Base-by-base conservation (phyloP, 1,140 invertebrate genomes). In the Eufriesea mexicana region DNA sequence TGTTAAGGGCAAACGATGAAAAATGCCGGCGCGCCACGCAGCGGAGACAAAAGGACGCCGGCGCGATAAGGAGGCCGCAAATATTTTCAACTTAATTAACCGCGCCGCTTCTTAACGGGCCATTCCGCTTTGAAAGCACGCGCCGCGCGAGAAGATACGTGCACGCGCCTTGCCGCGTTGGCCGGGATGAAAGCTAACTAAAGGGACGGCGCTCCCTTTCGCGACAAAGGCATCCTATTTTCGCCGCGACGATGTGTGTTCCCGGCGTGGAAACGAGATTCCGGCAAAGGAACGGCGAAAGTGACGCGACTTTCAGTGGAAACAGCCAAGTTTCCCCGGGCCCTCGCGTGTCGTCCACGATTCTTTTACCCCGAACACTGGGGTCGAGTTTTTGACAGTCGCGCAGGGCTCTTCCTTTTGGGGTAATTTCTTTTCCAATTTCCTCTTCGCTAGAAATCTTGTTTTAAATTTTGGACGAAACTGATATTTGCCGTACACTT, bases 1-100 rank as follows among this genome's bases (percentile, higher is more conserved):
- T 87, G 88, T 89, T 91, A 90, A 88, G 79, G 86, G 89, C 90
- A 92, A 93, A 93, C 90, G 92, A 93, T 93, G 92, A 93, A 93
- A 93, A 93, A 93, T 93, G 91, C 90, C 89, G 83, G 61, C 68
- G 62, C 67, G 45, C 20, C 20, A 47, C 55, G 59, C 23, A 51
- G 49, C 62, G 66, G 51, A 86, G 90, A 92, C 89, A 91, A 92
- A 92, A 87, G 83, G 57, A 61, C 75, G 35, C 14, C 8, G 80
- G 74, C 81, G 75, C 83, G 83, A 87, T 89, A 88, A 89, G 88
- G 86, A 82, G 84, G 83, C 35, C 77, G 73, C 84, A 67, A 87
- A 86, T 91, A 84, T 91, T 92, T 92, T 90, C 90, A 92, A 91
- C 92, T 92, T 93, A 93, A 93, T 92, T 93, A 92, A 86, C 81